Evolutionary conservation across 2,113 vertebrate genomes (phyloP).

Genomic region (Forbesichthys papilliferus): DNA sequence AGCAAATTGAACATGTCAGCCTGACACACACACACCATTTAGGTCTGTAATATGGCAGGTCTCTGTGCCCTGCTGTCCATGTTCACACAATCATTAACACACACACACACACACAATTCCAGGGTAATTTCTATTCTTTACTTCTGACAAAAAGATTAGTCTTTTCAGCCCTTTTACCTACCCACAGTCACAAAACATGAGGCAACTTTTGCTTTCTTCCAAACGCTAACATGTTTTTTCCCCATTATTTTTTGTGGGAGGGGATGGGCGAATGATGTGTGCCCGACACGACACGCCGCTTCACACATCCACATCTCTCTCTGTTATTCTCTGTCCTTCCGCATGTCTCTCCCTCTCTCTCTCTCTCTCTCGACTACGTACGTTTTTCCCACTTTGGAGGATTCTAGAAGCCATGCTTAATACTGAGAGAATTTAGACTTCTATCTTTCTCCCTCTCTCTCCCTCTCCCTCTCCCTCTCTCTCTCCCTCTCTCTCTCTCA

Average conservation of each 20-base stretch:
- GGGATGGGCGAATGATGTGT: conserved; percentile 4
- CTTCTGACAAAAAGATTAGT: background rate
- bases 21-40: conserved; percentile 46
- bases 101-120: no score
- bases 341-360: background rate
- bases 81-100: conserved; percentile 9
- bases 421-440: background rate
- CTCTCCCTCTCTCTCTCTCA: conserved; percentile 20
- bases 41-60: conserved; percentile 40
- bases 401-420: background rate
- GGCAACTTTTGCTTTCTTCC: background rate
- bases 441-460: conserved; percentile 1
- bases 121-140: conserved; percentile 10
- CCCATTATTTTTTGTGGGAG: background rate
- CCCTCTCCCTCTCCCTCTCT: conserved; percentile 12
- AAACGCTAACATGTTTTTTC: background rate
- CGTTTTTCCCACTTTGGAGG: background rate
- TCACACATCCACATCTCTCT: background rate
- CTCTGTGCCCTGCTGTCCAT: conserved; percentile 38
- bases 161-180: background rate
- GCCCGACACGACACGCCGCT: conserved; percentile 2
- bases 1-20: conserved; percentile 62
- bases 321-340: background rate
- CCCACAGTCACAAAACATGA: background rate
- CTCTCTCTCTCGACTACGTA: background rate